Evolutionary conservation across 2,888 invertebrate species (phyloP), one percentile per base, ranked within the genome.

Genomic region (Gymnosoma rotundatum): DNA sequence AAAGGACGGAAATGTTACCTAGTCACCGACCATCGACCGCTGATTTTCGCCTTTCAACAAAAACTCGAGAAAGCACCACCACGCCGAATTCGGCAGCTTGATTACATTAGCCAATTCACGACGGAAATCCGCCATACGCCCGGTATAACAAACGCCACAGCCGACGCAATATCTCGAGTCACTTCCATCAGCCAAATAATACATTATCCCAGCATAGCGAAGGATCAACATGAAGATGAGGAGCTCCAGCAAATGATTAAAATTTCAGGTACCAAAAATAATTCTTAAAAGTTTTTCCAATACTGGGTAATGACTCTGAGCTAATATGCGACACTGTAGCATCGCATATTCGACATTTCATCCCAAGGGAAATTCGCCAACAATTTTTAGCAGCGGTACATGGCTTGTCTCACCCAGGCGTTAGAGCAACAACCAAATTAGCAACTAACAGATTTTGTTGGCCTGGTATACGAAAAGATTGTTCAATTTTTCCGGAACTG

Each of bases 151-250:
- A 61, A 73, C 36, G 54, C 25, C n/a, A 42, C 56, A 21, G 61
- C 73, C 20, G 63, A 56, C 25, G 63, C 54, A 12, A 63, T 73
- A n/a, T 73, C 54, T 38, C 56, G 66, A 1, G 58, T 79, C 2
- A 60, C 58, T 8, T 60, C 79, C 50, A 91, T 5, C 25, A 18
- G 58, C 38, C 56, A 67, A 42, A 56, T 48, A 7, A 14, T 73
- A 9, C 2, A 25, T 2, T 25, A 25, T 25, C 25, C 25, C 25
- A 25, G 4, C 1, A 25, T 25, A 25, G 25, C 25, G 25, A 25
- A 25, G 25, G 25, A 2, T 2, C 25, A 25, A 25, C 25, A 25
- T 2, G 25, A 25, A 25, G 25, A 25, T 25, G 25, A 25, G 25
- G 25, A 25, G 4, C 25, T 25, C 25, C 1, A 25, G 25, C 25